Percentiles rank a stretch among this genome's conserved stretches.
Conservation (phyloP, 2,113 vertebrate species). For the Varanus komodoensis region DNA sequence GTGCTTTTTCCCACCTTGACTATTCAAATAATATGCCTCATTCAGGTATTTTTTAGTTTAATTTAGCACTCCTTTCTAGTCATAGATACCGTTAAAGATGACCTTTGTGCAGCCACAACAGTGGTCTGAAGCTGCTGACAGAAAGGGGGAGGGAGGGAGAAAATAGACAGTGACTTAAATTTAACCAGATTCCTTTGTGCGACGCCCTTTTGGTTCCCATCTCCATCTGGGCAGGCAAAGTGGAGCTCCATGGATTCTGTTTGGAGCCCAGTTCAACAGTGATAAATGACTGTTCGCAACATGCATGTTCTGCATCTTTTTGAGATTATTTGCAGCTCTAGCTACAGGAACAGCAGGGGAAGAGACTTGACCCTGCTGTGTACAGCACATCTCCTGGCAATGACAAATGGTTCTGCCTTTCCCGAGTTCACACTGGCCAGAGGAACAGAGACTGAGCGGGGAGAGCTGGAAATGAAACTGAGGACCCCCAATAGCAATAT, state of each 20-base stretch:
- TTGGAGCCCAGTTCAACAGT: constrained; percentile 33
- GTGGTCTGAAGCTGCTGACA: background rate
- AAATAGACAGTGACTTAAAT: rapidly evolving
- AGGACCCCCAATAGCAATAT: constrained; percentile 8
- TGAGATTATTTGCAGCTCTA: constrained; percentile 67
- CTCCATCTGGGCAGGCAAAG: background rate
- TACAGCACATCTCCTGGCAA: constrained; percentile 71
- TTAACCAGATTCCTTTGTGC: background rate
- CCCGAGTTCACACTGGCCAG: constrained; percentile 45
- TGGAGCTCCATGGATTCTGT: constrained; percentile 42
- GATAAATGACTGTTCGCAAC: constrained; percentile 75
- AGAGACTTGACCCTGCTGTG: constrained; percentile 67
- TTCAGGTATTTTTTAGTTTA: constrained; percentile 72
- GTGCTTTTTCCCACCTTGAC: constrained; percentile 64
- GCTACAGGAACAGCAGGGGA: constrained; percentile 71
- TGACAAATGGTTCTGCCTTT: constrained; percentile 70
- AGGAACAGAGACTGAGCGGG: constrained; percentile 48
- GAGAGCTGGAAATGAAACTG: constrained; percentile 33
- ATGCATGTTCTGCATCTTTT: constrained; percentile 78
- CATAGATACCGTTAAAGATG: background rate
- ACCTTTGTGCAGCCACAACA: constrained; percentile 15
- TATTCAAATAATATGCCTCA: constrained; percentile 59
- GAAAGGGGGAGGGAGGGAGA: background rate
- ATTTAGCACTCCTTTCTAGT: constrained; percentile 59
- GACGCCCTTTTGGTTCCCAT: background rate